A percentile compares a stretch with the other conserved stretches of the same genome.
phyloP scores from a whole-genome alignment of 2,113 vertebrate species.

The Seriola dumerili region DNA sequence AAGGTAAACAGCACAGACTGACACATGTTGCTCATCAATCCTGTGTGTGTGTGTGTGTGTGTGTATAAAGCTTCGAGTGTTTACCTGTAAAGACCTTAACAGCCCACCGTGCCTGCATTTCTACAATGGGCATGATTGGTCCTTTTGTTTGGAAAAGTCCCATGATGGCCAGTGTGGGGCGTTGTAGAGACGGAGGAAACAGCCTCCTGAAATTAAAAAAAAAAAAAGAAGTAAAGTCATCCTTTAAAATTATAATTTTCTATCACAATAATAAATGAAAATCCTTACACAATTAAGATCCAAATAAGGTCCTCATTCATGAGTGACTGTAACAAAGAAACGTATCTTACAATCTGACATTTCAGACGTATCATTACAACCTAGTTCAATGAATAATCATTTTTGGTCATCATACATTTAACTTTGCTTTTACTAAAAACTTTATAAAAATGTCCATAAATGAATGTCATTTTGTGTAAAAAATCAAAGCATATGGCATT shows the following conservation, averaged over 20 bases:
- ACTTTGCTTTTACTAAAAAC: not conserved
- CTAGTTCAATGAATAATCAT: no score
- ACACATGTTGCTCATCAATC: not conserved
- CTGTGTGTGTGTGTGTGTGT: not conserved
- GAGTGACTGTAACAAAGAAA: not conserved
- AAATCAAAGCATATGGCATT: not conserved
- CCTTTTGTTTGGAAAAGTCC: conserved; percentile 88
- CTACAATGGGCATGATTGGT: conserved; percentile 88
- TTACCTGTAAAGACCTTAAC: conserved; percentile 90
- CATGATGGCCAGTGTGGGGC: conserved; percentile 88
- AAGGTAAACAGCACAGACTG: conserved; percentile 9
- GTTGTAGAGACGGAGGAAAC: conserved; percentile 87
- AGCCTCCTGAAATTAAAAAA: conserved; percentile 68
- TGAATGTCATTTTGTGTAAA: no score
- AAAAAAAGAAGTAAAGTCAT: not conserved
- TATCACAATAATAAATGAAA: not conserved
- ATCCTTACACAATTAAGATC: not conserved
- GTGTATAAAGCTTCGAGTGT: not conserved
- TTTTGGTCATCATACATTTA: not conserved
- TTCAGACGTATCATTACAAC: not conserved
- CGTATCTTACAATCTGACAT: no score
- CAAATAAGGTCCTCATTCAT: not conserved
- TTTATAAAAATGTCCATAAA: no score
- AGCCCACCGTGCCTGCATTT: conserved; percentile 94
- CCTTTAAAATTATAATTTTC: not conserved